Percentiles rank a stretch among this genome's conserved stretches.
Conservation (phyloP, 2,888 invertebrate species). For the Scaptomyza flava region DNA sequence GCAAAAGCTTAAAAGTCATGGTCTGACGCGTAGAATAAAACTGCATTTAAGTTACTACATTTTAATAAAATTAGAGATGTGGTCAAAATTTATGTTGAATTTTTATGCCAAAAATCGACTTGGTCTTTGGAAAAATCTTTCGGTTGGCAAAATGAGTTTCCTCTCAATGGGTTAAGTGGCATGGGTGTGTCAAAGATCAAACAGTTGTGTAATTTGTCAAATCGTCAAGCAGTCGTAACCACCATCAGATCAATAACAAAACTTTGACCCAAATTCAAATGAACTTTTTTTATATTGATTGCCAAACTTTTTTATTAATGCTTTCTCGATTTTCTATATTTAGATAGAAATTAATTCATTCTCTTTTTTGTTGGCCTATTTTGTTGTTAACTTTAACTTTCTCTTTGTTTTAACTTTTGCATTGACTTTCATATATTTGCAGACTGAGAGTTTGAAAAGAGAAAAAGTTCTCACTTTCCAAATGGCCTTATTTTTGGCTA, state of each 20-base stretch:
- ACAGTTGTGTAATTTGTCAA: slow-evolving; percentile 59
- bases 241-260: slow-evolving; percentile 7
- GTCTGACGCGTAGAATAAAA: no score
- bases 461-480: slow-evolving; percentile 10
- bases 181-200: slow-evolving; percentile 23
- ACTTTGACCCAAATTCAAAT: slow-evolving; percentile 35
- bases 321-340: slow-evolving; percentile 50
- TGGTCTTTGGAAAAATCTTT: no score
- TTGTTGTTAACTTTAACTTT: slow-evolving; percentile 42
- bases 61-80: no score
- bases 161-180: not conserved
- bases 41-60: no score
- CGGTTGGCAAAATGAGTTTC: slow-evolving; percentile 11
- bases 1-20: no score
- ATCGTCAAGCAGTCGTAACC: slow-evolving; percentile 14
- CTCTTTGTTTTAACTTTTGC: slow-evolving; percentile 65
- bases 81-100: no score
- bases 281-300: slow-evolving; percentile 71
- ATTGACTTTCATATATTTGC: slow-evolving; percentile 60
- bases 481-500: not conserved
- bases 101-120: no score
- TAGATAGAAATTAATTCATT: slow-evolving; percentile 30
- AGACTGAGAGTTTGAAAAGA: slow-evolving; percentile 44
- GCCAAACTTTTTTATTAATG: slow-evolving; percentile 68
- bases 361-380: not conserved